Percentiles rank a stretch among this genome's conserved stretches.
These are phyloP conservation scores for Argya squamiceps DNA, from an alignment of 2,797 vertebrate species.

Conservation along the genomic window DNA sequence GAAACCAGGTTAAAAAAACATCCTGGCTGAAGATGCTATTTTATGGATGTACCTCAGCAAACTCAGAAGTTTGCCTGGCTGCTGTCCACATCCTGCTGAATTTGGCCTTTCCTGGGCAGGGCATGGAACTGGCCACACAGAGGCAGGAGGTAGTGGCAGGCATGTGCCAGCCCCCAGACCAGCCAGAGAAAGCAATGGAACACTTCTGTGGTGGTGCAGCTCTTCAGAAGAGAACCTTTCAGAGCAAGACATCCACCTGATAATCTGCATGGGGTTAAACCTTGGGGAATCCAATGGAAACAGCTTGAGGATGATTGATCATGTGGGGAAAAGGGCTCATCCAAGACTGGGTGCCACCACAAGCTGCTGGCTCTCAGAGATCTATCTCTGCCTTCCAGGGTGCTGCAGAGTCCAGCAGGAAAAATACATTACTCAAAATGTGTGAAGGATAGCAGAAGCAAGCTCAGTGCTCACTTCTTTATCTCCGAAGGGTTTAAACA, in stretches of 20 bases:
- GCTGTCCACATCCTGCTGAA: neutral
- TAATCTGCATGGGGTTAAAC: neutral
- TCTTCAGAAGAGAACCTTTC: neutral
- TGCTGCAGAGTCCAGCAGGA: neutral
- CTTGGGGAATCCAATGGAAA: neutral
- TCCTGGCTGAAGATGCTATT: neutral
- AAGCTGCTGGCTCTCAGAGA: neutral
- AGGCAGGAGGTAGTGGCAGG: neutral
- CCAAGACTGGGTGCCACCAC: rapidly evolving
- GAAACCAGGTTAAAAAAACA: neutral
- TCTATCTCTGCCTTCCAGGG: neutral
- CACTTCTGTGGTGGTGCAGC: neutral
- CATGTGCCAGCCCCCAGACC: neutral
- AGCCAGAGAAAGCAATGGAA: neutral
- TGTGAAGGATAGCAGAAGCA: neutral
- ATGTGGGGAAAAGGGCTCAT: neutral
- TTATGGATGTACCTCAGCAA: neutral
- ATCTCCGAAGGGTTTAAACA: neutral
- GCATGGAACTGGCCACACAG: neutral
- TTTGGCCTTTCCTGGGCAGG: neutral
- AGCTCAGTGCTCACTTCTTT: neutral
- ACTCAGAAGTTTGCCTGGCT: neutral
- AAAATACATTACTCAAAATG: neutral
- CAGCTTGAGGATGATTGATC: rapidly evolving
- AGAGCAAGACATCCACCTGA: neutral